Conservation (phyloP, 1,140 invertebrate species). For the Camponotus floridanus region DNA sequence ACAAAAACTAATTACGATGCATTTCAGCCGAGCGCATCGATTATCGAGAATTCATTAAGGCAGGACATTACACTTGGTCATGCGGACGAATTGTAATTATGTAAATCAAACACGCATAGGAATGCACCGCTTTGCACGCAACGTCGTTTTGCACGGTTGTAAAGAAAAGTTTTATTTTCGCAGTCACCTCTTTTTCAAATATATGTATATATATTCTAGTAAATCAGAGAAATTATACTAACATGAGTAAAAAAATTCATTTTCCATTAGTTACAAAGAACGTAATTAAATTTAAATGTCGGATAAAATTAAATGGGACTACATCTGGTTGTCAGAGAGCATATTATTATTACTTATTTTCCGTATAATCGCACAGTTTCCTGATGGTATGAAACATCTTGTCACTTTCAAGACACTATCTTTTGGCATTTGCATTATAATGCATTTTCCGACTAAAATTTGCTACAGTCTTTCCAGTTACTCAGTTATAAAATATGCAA, state of each 20-base stretch:
- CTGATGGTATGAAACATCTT: not conserved
- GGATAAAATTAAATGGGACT: not conserved
- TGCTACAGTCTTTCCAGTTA: constrained; percentile 19
- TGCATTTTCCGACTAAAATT: constrained; percentile 5
- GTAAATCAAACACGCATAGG: constrained; percentile 25
- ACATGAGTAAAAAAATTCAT: not conserved
- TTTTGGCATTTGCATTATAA: not conserved
- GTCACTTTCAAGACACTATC: not conserved
- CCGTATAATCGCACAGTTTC: constrained; percentile 9
- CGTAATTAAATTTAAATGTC: not conserved
- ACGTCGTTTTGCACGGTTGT: constrained; percentile 9
- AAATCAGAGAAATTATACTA: not conserved
- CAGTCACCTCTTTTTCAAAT: not conserved
- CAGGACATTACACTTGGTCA: constrained; percentile 27
- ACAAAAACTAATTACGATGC: constrained; percentile 4
- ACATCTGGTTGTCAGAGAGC: not conserved
- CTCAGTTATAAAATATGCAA: constrained; percentile 25
- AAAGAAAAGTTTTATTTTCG: not conserved
- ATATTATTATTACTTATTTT: not conserved
- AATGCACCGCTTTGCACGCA: not conserved
- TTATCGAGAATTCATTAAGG: constrained; percentile 60
- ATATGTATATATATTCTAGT: not conserved
- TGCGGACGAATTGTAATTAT: constrained; percentile 31
- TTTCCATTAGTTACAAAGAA: not conserved
- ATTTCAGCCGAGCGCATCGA: constrained; percentile 23